Evolutionary conservation across 2,113 vertebrate genomes (phyloP), one percentile per base, ranked within the genome.

Genomic region (Nibea coibor): DNA sequence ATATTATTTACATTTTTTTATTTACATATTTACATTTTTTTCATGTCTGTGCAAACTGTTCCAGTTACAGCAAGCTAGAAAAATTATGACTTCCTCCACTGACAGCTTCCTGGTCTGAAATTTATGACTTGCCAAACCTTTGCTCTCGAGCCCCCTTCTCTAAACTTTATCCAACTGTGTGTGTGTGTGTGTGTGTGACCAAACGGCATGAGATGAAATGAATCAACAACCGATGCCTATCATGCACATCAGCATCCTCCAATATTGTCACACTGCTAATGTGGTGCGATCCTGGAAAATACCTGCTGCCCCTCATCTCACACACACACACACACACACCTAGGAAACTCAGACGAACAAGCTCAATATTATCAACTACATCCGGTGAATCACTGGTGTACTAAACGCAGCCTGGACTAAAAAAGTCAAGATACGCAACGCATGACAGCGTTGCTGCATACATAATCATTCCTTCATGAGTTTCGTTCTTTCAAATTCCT

Each of bases 281-380:
- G 19, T 87, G 66, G 10, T 26, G 22, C 22, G 31, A 80, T 74
- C 3, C 15, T 42, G 75, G 77, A 76, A 83, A 81, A 79, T 22
- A 73, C 74, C n/a, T 4, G 26, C 58, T 53, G 24, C 58, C 63
- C 70, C n/a, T 57, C 6, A 12, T 39, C 35, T 2, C 35, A 16
- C 20, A 20, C 11, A 15, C 59, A 26, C 24, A 26, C 24, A 16
- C 20, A 20, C 11, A 15, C 59, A 47, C 61, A 54, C 54, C 62
- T 58, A 39, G 73, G 66, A 80, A 88, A 53, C 10, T 83, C 67
- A 74, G 26, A 20, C 5, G 4, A 71, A 43, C 19, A 10, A 22
- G 3, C 5, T 24, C 10, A 1, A 42, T 12, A 24, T 31, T 15
- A 15, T 31, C 19, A 50, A 12, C 20, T 8, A 24, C 43, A 63